phyloP scores from a whole-genome alignment of 30 jellyfish, hydroid and myxozoan species.

The Hydractinia echinata region DNA sequence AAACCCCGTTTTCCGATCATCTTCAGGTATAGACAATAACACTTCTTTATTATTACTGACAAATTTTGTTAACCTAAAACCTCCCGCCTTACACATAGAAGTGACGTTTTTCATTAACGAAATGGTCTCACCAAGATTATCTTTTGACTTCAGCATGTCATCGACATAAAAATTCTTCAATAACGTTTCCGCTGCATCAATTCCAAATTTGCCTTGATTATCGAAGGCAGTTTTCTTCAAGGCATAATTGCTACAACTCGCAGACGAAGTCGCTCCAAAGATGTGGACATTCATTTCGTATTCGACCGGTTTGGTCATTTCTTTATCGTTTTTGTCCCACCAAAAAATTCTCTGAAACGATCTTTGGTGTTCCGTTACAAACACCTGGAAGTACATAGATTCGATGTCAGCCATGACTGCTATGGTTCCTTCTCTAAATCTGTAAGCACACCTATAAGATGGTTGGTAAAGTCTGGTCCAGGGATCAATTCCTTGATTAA shows the following conservation, averaged over 20 bases:
- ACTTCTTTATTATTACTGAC: constrained; percentile 11
- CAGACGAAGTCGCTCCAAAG: neutral
- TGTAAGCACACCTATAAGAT: constrained; percentile 5
- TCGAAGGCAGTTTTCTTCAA: constrained; percentile 5
- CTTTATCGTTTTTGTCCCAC: constrained; percentile 10
- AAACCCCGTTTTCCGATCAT: neutral
- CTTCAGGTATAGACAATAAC: constrained; percentile 6
- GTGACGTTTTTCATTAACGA: neutral
- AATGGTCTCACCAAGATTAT: neutral
- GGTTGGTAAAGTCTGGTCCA: constrained; percentile 44
- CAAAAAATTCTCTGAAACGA: constrained; percentile 21
- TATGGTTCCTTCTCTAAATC: neutral
- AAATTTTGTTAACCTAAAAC: constrained; percentile 7
- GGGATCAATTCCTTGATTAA: neutral
- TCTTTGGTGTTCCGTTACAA: constrained; percentile 23
- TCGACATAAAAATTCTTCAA: neutral
- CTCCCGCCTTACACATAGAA: constrained; percentile 5
- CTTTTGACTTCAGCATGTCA: too few relatives aligned
- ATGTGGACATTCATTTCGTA: constrained; percentile 1
- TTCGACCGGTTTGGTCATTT: neutral
- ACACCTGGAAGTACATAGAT: constrained; percentile 43
- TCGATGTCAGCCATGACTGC: constrained; percentile 29
- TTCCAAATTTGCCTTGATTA: neutral
- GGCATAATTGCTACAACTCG: constrained; percentile 3
- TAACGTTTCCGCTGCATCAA: neutral